phyloP scores from a whole-genome alignment of 1,140 invertebrate genomes.

The Aphis gossypii region DNA sequence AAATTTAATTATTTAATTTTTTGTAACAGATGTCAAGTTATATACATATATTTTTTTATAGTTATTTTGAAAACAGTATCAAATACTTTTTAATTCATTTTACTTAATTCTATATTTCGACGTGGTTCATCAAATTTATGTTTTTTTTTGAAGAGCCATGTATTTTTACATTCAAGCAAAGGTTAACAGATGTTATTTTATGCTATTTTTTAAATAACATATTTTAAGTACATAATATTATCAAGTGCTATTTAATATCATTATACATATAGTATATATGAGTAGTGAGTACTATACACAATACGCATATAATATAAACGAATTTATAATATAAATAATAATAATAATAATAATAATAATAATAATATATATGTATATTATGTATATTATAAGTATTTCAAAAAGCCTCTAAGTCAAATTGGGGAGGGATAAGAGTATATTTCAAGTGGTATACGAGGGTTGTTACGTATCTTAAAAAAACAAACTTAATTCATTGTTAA shows the following conservation, averaged over 20 bases:
- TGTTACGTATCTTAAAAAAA: background rate
- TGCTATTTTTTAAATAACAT: background rate
- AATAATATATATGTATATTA: background rate
- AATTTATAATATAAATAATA: background rate
- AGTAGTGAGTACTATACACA: background rate
- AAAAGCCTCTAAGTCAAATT: background rate
- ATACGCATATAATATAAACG: background rate
- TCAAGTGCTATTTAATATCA: background rate
- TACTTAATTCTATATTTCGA: background rate
- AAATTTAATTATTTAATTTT: background rate
- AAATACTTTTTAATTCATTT: background rate
- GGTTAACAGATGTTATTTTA: background rate
- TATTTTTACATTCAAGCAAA: background rate
- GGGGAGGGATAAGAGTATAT: background rate
- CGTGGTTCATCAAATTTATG: background rate
- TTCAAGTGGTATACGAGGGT: background rate
- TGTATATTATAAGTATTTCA: background rate
- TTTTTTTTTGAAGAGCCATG: background rate
- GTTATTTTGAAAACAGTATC: background rate
- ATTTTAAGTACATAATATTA: background rate
- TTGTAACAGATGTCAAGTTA: background rate
- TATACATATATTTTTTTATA: background rate
- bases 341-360: background rate
- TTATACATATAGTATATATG: background rate
- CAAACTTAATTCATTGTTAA: background rate